These are phyloP conservation scores for Ceuthmochares aereus DNA, from an alignment of 2,113 vertebrate genomes.

Conservation along the genomic window DNA sequence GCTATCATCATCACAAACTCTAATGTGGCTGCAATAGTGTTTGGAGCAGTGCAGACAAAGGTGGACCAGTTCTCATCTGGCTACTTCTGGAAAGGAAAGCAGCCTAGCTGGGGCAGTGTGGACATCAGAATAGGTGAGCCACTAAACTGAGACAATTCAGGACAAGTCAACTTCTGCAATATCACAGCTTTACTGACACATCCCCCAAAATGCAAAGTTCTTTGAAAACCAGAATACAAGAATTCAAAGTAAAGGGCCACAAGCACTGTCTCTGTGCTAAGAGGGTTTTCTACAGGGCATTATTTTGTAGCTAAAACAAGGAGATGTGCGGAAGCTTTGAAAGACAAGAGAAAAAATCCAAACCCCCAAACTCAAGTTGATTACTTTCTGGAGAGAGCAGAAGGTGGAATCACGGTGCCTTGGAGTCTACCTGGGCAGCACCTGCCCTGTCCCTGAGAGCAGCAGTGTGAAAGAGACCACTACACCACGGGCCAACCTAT, in stretches of 20 bases:
- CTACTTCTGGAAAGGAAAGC: not conserved
- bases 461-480: not conserved
- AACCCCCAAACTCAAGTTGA: not conserved
- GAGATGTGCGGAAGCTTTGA: not conserved
- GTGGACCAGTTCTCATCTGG: not conserved
- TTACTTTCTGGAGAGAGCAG: not conserved
- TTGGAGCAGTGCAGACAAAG: not conserved
- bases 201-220: not conserved
- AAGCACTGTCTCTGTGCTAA: not conserved
- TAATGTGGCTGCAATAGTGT: not conserved
- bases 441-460: not conserved
- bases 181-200: not conserved
- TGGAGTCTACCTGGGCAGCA: not conserved
- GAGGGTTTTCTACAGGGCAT: not conserved
- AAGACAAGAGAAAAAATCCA: not conserved
- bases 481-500: fast-evolving
- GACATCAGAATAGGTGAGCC: not conserved
- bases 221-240: not conserved
- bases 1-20: not conserved
- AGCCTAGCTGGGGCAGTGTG: not conserved
- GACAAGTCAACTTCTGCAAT: not conserved
- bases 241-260: not conserved
- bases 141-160: not conserved
- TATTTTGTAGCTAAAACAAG: not conserved
- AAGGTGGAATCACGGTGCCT: not conserved